phyloP scores from a whole-genome alignment of 2,888 invertebrate genomes.

The Leptopilina drosophilae region DNA sequence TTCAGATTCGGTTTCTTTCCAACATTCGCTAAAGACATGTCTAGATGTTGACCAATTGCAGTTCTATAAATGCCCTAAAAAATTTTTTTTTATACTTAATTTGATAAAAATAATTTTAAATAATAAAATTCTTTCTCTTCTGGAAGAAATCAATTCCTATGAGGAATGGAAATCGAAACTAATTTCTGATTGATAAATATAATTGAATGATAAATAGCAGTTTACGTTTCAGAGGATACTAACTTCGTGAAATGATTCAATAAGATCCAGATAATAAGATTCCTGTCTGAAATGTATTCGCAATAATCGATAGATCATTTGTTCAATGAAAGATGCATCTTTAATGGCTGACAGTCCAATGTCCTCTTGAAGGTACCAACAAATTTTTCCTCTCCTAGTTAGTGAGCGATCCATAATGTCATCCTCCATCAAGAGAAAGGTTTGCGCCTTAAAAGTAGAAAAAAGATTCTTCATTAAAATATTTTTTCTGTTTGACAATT shows the following conservation, averaged over 20 bases:
- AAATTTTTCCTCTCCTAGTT: slow-evolving; percentile 90
- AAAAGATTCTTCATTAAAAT: no score
- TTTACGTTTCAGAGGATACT: slow-evolving; percentile 51
- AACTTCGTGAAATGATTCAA: slow-evolving; percentile 92
- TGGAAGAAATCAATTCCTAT: no score
- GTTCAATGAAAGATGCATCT: slow-evolving; percentile 90
- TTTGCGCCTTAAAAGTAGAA: slow-evolving; percentile 79
- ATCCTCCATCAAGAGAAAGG: slow-evolving; percentile 90
- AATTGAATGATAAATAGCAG: no score
- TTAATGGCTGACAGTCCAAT: slow-evolving; percentile 89
- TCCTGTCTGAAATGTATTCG: slow-evolving; percentile 86
- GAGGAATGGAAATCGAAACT: no score
- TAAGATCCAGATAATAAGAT: slow-evolving; percentile 86
- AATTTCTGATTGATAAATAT: no score
- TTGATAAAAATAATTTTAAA: no score
- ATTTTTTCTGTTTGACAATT: no score
- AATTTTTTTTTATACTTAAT: no score
- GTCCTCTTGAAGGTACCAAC: slow-evolving; percentile 91
- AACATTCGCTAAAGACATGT: slow-evolving; percentile 83
- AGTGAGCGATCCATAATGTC: slow-evolving; percentile 94
- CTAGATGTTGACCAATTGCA: slow-evolving; percentile 89
- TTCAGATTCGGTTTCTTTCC: slow-evolving; percentile 83
- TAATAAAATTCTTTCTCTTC: no score
- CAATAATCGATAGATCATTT: slow-evolving; percentile 87
- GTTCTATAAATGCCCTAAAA: slow-evolving; percentile 80